Evolutionary conservation across 2,113 vertebrate genomes (phyloP).

Genomic region (Daphoenositta chrysoptera): DNA sequence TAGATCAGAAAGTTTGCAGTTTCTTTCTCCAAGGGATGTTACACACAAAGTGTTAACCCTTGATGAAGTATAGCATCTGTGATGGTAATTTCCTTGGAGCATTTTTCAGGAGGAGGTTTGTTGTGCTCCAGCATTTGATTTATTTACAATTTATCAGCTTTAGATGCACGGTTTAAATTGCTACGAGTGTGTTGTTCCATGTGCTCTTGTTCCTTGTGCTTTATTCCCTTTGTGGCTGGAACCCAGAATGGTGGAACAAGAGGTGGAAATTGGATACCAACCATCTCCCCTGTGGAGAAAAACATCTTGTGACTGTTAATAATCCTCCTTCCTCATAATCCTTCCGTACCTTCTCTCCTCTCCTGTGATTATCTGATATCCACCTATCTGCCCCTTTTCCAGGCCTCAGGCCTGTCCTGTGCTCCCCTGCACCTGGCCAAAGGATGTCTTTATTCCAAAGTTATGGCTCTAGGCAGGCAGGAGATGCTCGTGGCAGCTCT

Average conservation of each 20-base stretch:
- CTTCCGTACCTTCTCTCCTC: not conserved
- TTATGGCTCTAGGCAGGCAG: not conserved
- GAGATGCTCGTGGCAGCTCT: not conserved
- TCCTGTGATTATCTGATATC: accelerated
- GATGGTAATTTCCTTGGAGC: constrained; percentile 35
- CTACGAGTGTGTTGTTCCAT: not conserved
- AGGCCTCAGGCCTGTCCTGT: not conserved
- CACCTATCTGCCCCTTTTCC: not conserved
- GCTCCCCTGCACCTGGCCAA: not conserved
- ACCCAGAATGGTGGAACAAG: not conserved
- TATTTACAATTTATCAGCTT: constrained; percentile 43
- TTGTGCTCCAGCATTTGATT: constrained; percentile 39
- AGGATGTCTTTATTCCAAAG: not conserved
- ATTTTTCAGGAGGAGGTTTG: constrained; percentile 22
- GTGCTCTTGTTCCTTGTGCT: not conserved
- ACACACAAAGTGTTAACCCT: constrained; percentile 24
- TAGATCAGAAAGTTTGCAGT: constrained; percentile 63
- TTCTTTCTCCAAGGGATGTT: constrained; percentile 24
- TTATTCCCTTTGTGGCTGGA: not conserved
- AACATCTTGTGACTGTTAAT: not conserved
- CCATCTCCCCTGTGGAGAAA: not conserved
- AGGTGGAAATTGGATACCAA: not conserved
- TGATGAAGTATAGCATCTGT: not conserved
- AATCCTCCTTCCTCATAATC: not conserved
- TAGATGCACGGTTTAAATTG: constrained; percentile 3